Percentiles rank a stretch among this genome's conserved stretches.
Evolutionary conservation across 2,797 vertebrate genomes (phyloP).

Genomic region (Gymnothorax javanicus): DNA sequence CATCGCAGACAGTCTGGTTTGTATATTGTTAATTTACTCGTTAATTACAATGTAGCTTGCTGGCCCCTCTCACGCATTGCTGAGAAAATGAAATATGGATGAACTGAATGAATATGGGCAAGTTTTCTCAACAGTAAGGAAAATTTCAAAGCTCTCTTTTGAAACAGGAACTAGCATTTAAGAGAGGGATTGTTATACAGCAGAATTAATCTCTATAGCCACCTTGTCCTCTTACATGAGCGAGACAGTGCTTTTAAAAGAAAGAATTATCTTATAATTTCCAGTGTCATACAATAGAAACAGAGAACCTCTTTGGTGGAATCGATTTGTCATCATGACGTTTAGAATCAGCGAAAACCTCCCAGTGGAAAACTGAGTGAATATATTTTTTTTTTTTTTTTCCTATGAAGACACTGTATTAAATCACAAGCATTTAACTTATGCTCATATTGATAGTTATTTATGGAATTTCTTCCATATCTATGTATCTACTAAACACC

Average conservation of each 20-base stretch:
- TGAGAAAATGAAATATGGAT: not conserved
- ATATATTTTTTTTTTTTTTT: not conserved
- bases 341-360: not conserved
- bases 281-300: not conserved
- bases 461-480: not conserved
- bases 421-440: not conserved
- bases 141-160: not conserved
- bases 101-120: not conserved
- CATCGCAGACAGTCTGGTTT: not conserved
- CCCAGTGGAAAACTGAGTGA: not conserved
- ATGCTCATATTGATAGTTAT: not conserved
- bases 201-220: not conserved
- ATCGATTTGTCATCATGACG: not conserved
- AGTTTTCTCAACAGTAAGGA: not conserved
- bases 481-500: not conserved
- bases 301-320: not conserved
- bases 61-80: not conserved
- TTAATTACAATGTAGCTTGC: not conserved
- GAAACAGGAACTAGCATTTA: not conserved
- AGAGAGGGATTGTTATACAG: not conserved
- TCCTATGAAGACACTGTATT: slow-evolving; percentile 4
- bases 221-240: not conserved
- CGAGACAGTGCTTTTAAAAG: not conserved
- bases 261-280: not conserved
- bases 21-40: not conserved